Conservation (phyloP, 2,113 vertebrate species). For the Corythornis cristatus region DNA sequence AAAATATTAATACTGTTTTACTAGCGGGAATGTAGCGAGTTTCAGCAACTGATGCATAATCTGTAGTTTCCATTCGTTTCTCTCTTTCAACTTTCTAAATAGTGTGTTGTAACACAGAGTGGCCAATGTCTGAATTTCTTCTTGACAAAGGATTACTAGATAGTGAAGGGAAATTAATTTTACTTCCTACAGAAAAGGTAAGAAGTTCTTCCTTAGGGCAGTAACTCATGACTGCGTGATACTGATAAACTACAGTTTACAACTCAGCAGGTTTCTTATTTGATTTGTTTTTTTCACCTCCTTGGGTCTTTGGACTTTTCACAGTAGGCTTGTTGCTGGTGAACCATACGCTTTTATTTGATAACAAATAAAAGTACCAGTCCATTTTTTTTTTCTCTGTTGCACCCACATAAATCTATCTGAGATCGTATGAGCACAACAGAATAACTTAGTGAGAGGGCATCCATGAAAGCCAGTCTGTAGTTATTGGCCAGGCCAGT, state of each 20-base stretch:
- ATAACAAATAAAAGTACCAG: constrained; percentile 6
- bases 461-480: not conserved
- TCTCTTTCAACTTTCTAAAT: not conserved
- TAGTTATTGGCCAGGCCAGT: not conserved
- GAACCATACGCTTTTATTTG: not conserved
- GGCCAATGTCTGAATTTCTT: constrained; percentile 25
- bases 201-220: constrained; percentile 40
- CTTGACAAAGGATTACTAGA: constrained; percentile 47
- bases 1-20: constrained; percentile 20
- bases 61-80: not conserved
- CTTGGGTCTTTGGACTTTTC: constrained; percentile 24
- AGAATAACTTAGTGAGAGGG: not conserved
- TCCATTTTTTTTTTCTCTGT: not conserved
- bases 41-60: not conserved
- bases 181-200: constrained; percentile 52
- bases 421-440: not conserved
- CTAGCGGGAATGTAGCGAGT: not conserved
- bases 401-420: not conserved
- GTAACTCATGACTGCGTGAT: constrained; percentile 35
- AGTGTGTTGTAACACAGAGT: not conserved
- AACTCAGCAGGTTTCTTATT: constrained; percentile 38
- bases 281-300: constrained; percentile 35
- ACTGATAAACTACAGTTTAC: constrained; percentile 61
- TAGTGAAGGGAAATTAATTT: constrained; percentile 61
- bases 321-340: constrained; percentile 2